phyloP scores from a whole-genome alignment of 2,113 vertebrate genomes.

The Tragelaphus buxtoni region DNA sequence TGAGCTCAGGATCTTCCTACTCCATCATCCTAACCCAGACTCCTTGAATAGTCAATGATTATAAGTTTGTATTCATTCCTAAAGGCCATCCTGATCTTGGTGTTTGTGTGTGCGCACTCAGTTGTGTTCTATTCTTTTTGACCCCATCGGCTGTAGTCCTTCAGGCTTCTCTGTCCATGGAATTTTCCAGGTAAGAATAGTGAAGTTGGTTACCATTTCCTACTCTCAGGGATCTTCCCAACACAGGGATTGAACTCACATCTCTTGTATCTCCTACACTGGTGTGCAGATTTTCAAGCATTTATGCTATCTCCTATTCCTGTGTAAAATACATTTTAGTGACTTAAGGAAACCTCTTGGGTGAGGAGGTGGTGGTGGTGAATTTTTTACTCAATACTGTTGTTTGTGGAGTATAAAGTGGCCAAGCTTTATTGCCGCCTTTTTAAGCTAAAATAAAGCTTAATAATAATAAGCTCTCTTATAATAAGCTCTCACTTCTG shows the following conservation, averaged over 20 bases:
- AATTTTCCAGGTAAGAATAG: neutral
- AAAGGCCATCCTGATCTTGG: neutral
- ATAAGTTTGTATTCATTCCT: neutral
- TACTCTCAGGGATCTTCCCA: neutral
- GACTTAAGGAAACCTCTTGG: neutral
- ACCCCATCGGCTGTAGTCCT: neutral
- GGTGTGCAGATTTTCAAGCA: neutral
- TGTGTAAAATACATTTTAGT: neutral
- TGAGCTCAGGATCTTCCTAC: neutral
- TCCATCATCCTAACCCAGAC: neutral
- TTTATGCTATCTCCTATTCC: neutral
- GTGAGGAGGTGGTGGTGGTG: neutral
- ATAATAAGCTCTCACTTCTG: neutral
- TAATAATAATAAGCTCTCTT: neutral
- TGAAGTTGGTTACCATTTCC: neutral
- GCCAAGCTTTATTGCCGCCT: neutral
- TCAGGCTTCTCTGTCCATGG: neutral
- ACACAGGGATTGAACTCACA: neutral
- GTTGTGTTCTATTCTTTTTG: neutral
- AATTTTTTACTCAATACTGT: neutral
- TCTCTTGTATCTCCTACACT: neutral
- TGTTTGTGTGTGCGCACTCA: neutral
- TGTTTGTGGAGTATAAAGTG: neutral
- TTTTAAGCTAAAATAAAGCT: neutral
- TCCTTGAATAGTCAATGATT: neutral